Evolutionary conservation across 2,113 vertebrate species (phyloP).

Genomic region (Antechinus flavipes): DNA sequence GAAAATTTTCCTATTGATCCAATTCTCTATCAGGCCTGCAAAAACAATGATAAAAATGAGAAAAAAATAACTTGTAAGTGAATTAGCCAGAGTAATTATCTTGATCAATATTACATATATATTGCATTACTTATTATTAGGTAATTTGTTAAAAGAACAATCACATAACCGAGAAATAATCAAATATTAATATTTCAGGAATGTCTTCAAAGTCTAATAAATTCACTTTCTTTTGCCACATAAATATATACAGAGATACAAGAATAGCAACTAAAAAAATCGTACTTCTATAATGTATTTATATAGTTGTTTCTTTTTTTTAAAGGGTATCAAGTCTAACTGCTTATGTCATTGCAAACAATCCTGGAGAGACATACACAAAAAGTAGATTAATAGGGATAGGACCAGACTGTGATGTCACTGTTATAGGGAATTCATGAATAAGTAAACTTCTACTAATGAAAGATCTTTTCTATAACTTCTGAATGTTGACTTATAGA

Average conservation of each 20-base stretch:
- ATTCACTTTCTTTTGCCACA: neutral
- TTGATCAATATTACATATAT: constrained; percentile 47
- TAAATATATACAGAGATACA: neutral
- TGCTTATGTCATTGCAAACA: neutral
- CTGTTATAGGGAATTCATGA: neutral
- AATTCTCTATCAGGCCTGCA: neutral
- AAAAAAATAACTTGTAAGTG: constrained; percentile 11
- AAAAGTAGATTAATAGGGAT: neutral
- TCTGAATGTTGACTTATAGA: neutral
- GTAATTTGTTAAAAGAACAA: constrained; percentile 36
- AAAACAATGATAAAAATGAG: constrained; percentile 44
- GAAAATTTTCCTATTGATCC: constrained; percentile 37
- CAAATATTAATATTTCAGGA: constrained; percentile 7
- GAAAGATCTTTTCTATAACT: neutral
- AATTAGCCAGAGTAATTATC: neutral
- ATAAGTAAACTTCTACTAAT: neutral
- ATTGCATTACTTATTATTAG: constrained; percentile 22
- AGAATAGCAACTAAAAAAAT: neutral
- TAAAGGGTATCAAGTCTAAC: neutral
- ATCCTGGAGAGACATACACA: neutral
- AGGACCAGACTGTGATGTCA: neutral
- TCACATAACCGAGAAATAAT: neutral
- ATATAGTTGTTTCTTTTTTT: neutral
- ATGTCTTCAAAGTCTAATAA: neutral
- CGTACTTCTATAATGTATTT: neutral